phyloP scores from a whole-genome alignment of 2,888 invertebrate genomes.

The Papilio gigon region DNA sequence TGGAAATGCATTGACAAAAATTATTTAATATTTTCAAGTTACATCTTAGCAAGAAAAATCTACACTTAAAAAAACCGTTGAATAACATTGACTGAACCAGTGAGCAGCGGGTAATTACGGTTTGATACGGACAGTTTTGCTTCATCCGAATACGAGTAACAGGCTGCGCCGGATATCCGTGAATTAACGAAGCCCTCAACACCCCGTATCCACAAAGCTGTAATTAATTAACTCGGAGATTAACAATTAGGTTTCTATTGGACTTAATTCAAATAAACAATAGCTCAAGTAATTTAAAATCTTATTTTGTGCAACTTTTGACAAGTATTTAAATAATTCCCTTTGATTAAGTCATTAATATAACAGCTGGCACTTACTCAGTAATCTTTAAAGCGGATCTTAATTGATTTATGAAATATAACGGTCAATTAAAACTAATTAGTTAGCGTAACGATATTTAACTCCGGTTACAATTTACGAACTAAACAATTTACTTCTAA shows the following conservation, averaged over 20 bases:
- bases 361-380: not conserved
- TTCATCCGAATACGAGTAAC: conserved; percentile 23
- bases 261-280: not conserved
- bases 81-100: conserved; percentile 28
- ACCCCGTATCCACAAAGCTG: conserved; percentile 15
- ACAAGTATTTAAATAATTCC: not conserved
- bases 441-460: not conserved
- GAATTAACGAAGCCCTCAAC: conserved; percentile 31
- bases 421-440: not conserved
- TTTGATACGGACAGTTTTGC: conserved; percentile 20
- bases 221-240: conserved; percentile 26
- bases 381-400: not conserved
- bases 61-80: conserved; percentile 18
- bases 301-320: not conserved
- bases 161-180: conserved; percentile 33
- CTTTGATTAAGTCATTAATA: not conserved
- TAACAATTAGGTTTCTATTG: conserved; percentile 10
- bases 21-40: not conserved
- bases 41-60: not conserved
- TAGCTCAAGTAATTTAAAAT: not conserved
- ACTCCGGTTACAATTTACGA: not conserved
- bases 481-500: not conserved
- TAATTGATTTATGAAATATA: not conserved
- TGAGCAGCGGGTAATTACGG: conserved; percentile 29
- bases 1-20: not conserved